Evolutionary conservation across 1,140 invertebrate species (phyloP).

Genomic region (Drosophila parvula): DNA sequence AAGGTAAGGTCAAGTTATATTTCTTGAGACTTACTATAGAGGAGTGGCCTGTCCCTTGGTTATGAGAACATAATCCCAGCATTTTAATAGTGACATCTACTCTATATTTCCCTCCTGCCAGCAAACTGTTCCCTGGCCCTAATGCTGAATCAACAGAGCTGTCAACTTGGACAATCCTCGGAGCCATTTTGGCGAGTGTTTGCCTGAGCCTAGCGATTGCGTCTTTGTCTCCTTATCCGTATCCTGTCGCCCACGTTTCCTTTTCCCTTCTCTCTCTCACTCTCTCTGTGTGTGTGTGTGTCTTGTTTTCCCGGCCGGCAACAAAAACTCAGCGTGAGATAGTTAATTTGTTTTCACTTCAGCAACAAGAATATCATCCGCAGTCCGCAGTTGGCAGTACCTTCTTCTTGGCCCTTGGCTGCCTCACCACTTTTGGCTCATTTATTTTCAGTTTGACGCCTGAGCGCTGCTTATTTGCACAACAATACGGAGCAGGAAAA

Average conservation of each 20-base stretch:
- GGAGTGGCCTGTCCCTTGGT: background rate
- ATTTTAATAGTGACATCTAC: constrained; percentile 7
- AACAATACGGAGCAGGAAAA: constrained; percentile 44
- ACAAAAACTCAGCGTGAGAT: constrained; percentile 80
- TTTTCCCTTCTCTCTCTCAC: background rate
- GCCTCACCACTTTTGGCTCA: constrained; percentile 72
- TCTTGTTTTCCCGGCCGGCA: constrained; percentile 16
- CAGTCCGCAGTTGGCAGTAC: background rate
- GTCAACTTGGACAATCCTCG: constrained; percentile 43
- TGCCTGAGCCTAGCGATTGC: constrained; percentile 47
- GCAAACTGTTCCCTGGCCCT: constrained; percentile 16
- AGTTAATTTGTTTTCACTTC: constrained; percentile 82
- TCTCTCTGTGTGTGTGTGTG: background rate
- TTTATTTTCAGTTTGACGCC: constrained; percentile 82
- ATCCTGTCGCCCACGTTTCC: constrained; percentile 5
- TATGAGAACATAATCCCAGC: constrained; percentile 17
- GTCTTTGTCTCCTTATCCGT: constrained; percentile 26
- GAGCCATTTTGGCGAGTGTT: constrained; percentile 62
- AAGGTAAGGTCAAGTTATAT: background rate
- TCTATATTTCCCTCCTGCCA: background rate
- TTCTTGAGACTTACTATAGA: background rate
- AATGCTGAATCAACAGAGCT: constrained; percentile 65
- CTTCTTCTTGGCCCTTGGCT: constrained; percentile 32
- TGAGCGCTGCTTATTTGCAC: constrained; percentile 79
- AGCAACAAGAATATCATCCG: constrained; percentile 69